Percentiles rank a stretch among this genome's conserved stretches.
These are phyloP conservation scores for Arge pagana DNA, from an alignment of 2,888 invertebrate genomes.

Conservation along the genomic window DNA sequence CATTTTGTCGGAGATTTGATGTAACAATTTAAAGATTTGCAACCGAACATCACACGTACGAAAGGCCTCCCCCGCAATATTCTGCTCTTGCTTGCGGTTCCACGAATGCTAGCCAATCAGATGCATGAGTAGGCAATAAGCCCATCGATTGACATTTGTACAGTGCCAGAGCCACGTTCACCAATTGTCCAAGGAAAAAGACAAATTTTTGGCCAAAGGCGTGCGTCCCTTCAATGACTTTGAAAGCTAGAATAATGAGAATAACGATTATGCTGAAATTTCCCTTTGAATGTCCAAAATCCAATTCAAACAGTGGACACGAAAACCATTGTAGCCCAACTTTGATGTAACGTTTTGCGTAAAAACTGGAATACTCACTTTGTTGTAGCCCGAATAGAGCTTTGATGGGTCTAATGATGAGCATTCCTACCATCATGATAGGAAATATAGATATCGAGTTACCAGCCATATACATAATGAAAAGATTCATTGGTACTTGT, in stretches of 20 bases:
- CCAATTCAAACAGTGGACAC: background rate
- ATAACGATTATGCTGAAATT: slow-evolving; percentile 3
- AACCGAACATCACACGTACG: slow-evolving; percentile 45
- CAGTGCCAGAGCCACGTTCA: slow-evolving; percentile 87
- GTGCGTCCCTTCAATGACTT: slow-evolving; percentile 92
- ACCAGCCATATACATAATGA: slow-evolving; percentile 99
- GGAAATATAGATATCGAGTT: slow-evolving; percentile 99
- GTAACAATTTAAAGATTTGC: slow-evolving; percentile 28
- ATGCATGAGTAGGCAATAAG: slow-evolving; percentile 92
- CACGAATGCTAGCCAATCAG: slow-evolving; percentile 98
- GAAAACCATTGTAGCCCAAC: background rate
- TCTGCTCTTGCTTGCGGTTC: slow-evolving; percentile 86
- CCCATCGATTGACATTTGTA: slow-evolving; percentile 99
- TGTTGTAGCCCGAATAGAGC: slow-evolving; percentile 89
- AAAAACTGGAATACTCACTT: slow-evolving; percentile 51
- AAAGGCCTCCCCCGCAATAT: slow-evolving; percentile 79
- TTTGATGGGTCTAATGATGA: slow-evolving; percentile 94
- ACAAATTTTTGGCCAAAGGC: slow-evolving; percentile 90
- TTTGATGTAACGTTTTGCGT: slow-evolving; percentile 2
- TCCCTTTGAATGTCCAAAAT: background rate
- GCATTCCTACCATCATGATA: slow-evolving; percentile 99
- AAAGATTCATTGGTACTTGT: slow-evolving; percentile 98
- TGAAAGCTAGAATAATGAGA: slow-evolving; percentile 67
- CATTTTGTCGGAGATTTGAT: slow-evolving; percentile 1
- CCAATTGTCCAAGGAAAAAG: slow-evolving; percentile 90